These are phyloP conservation scores for Oryzias celebensis DNA, from an alignment of 2,113 vertebrate species.

Conservation along the genomic window DNA sequence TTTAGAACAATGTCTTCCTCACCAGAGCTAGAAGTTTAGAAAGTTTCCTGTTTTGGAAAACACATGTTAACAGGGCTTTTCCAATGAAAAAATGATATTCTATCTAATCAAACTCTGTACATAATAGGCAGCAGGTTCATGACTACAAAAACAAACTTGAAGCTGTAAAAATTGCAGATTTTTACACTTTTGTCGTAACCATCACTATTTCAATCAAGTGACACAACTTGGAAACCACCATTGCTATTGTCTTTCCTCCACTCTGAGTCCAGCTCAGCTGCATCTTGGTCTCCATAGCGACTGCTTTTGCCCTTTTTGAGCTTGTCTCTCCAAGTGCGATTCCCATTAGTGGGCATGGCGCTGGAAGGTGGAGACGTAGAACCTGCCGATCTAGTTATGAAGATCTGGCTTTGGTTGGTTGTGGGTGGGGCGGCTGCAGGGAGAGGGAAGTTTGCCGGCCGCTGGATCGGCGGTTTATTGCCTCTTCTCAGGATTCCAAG, in stretches of 20 bases:
- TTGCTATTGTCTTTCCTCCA: constrained; percentile 9
- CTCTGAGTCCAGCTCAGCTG: neutral
- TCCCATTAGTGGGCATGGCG: neutral
- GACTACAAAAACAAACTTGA: neutral
- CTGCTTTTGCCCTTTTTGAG: constrained; percentile 42
- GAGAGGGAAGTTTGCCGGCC: constrained; percentile 15
- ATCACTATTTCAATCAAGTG: constrained; percentile 52
- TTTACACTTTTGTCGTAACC: neutral
- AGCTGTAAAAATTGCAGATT: neutral
- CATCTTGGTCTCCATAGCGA: constrained; percentile 14
- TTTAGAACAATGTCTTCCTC: too few species aligned
- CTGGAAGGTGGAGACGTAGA: neutral
- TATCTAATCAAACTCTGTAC: neutral
- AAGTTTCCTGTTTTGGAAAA: too few species aligned
- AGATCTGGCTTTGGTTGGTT: constrained; percentile 42
- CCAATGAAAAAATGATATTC: neutral
- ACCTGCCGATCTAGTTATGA: constrained; percentile 6
- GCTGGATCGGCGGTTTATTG: constrained; percentile 46
- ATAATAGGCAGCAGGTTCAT: neutral
- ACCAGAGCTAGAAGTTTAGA: too few species aligned
- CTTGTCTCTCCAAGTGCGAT: constrained; percentile 60
- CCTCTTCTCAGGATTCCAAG: constrained; percentile 63
- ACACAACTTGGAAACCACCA: constrained; percentile 56
- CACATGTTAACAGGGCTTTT: neutral
- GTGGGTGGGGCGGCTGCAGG: neutral